Conservation (phyloP, 1,140 invertebrate genomes). For the Camponotus pennsylvanicus region DNA sequence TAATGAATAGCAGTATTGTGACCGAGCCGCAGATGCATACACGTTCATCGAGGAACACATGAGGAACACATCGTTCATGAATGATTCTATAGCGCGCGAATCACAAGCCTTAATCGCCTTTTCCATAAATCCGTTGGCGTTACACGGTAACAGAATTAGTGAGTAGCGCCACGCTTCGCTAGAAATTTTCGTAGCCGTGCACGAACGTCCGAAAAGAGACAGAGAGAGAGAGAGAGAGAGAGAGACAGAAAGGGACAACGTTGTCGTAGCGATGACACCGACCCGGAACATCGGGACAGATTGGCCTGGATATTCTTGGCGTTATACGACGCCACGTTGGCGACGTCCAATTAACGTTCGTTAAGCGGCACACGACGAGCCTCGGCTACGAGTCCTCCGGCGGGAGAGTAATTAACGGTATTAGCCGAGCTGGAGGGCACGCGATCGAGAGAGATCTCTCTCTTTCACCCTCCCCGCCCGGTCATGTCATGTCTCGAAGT, state of each 20-base stretch:
- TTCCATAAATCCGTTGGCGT: constrained; percentile 46
- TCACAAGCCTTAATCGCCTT: constrained; percentile 53
- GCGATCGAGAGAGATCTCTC: constrained; percentile 59
- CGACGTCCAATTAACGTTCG: constrained; percentile 74
- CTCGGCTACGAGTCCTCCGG: constrained; percentile 56
- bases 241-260: constrained; percentile 3
- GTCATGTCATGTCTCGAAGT: constrained; percentile 47
- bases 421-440: constrained; percentile 63
- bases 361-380: constrained; percentile 65
- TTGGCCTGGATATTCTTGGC: constrained; percentile 70
- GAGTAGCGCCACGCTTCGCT: background rate
- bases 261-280: constrained; percentile 53
- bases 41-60: constrained; percentile 32
- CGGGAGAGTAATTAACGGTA: constrained; percentile 75
- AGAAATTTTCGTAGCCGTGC: constrained; percentile 30
- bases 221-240: background rate
- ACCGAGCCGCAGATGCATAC: constrained; percentile 19
- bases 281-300: constrained; percentile 62
- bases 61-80: constrained; percentile 22
- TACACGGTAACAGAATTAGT: constrained; percentile 36
- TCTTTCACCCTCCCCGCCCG: background rate
- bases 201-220: background rate
- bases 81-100: constrained; percentile 12
- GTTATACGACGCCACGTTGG: constrained; percentile 71
- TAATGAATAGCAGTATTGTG: constrained; percentile 47